These are phyloP conservation scores for Phylloscopus trochiloides DNA, from an alignment of 2,113 vertebrate genomes.

Conservation along the genomic window DNA sequence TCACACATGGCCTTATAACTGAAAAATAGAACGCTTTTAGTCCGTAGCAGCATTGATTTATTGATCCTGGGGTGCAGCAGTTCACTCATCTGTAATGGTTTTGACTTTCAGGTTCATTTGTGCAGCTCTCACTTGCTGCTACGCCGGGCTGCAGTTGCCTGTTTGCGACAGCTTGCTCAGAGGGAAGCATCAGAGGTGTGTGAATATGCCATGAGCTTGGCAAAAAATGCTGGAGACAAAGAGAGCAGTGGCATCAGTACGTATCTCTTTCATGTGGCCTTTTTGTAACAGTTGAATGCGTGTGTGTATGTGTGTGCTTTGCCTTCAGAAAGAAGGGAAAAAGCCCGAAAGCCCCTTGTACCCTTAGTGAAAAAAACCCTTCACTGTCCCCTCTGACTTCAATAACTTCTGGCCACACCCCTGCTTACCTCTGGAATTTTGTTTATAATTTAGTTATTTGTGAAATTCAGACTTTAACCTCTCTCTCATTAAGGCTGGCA, in stretches of 20 bases:
- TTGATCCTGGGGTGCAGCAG: not conserved
- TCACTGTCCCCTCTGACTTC: not conserved
- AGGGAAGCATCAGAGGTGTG: slow-evolving; percentile 96
- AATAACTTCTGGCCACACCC: not conserved
- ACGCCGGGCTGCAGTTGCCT: slow-evolving; percentile 92
- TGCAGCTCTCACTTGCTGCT: slow-evolving; percentile 95
- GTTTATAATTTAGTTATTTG: not conserved
- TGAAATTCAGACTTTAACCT: not conserved
- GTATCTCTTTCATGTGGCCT: slow-evolving; percentile 47
- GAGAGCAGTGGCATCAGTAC: slow-evolving; percentile 84
- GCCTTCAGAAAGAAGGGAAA: not conserved
- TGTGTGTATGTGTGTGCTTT: accelerated
- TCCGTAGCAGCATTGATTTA: not conserved
- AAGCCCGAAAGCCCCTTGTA: accelerated
- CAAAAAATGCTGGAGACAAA: slow-evolving; percentile 87
- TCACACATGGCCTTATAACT: not conserved
- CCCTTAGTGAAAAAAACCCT: not conserved
- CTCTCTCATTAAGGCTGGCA: not conserved
- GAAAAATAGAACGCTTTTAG: not conserved
- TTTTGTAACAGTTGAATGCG: not conserved
- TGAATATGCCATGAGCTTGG: slow-evolving; percentile 96
- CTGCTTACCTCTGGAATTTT: not conserved
- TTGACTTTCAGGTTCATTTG: slow-evolving; percentile 85
- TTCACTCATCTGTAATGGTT: not conserved
- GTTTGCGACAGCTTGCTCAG: slow-evolving; percentile 93